Percentiles rank a stretch among this genome's conserved stretches.
Conservation (phyloP, 2,113 vertebrate genomes). For the Caracal caracal region DNA sequence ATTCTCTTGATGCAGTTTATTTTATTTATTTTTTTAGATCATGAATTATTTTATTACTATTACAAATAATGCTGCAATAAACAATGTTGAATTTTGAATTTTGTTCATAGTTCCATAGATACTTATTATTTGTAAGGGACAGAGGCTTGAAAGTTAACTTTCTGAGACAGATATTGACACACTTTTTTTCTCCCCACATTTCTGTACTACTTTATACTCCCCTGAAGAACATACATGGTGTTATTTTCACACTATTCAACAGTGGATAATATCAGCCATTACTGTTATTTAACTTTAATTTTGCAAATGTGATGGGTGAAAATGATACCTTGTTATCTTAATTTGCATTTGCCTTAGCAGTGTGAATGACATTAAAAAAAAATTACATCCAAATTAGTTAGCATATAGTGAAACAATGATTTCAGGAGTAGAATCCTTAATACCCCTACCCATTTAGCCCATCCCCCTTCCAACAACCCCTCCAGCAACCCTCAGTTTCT, state of each 20-base stretch:
- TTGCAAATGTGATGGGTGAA: not conserved
- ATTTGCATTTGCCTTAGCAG: not conserved
- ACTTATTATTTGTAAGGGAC: not conserved
- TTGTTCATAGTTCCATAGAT: not conserved
- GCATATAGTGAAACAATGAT: no score
- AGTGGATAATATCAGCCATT: not conserved
- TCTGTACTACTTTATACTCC: not conserved
- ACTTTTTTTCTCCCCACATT: not conserved
- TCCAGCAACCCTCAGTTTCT: no score
- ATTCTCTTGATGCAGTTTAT: not conserved
- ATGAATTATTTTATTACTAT: not conserved
- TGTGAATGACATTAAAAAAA: not conserved
- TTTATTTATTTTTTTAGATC: not conserved
- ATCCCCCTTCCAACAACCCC: no score
- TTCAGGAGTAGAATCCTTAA: no score
- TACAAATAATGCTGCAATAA: not conserved
- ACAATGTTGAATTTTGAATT: not conserved
- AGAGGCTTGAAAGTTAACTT: not conserved
- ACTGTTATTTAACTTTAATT: not conserved
- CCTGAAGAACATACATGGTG: not conserved
- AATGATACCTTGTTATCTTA: not conserved
- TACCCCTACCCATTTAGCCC: no score
- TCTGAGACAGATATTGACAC: not conserved
- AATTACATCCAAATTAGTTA: no score
- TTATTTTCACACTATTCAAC: not conserved